phyloP scores from a whole-genome alignment of 2,797 vertebrate genomes.

The Phoxinus dragarum region DNA sequence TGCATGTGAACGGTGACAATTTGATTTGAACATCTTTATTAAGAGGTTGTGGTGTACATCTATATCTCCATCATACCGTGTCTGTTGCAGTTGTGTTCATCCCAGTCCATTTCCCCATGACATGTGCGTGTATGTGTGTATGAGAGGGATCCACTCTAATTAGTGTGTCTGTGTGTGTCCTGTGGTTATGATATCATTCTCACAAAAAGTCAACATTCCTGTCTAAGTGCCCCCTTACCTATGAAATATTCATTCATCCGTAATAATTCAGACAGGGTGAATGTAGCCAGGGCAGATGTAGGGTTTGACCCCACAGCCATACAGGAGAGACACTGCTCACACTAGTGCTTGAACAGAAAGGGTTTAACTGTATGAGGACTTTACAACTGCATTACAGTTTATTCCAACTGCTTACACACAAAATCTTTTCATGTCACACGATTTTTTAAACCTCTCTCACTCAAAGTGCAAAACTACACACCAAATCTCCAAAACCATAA shows the following conservation, averaged over 20 bases:
- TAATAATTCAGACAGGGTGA: conserved; percentile 71
- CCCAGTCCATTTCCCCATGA: conserved; percentile 9
- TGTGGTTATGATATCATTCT: conserved; percentile 88
- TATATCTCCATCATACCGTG: background rate
- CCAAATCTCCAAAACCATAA: no score
- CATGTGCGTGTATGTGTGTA: conserved; percentile 17
- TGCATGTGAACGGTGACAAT: background rate
- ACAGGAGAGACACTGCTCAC: conserved; percentile 10
- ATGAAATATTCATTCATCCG: conserved; percentile 85
- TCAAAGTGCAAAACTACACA: no score
- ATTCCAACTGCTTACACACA: no score
- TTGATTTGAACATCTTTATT: background rate
- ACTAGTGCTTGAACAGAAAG: background rate
- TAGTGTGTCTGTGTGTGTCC: conserved; percentile 72
- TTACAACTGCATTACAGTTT: background rate
- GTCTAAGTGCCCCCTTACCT: conserved; percentile 84
- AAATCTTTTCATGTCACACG: no score
- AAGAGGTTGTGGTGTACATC: background rate
- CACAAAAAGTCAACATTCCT: conserved; percentile 81
- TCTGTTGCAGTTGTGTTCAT: conserved; percentile 26
- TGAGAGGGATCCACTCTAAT: conserved; percentile 31
- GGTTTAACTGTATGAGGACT: background rate
- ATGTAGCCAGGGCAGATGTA: conserved; percentile 7
- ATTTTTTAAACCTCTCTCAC: no score
- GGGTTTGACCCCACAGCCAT: conserved; percentile 37